Base-by-base conservation (phyloP, 2,113 vertebrate species). In the Xiphophorus hellerii region DNA sequence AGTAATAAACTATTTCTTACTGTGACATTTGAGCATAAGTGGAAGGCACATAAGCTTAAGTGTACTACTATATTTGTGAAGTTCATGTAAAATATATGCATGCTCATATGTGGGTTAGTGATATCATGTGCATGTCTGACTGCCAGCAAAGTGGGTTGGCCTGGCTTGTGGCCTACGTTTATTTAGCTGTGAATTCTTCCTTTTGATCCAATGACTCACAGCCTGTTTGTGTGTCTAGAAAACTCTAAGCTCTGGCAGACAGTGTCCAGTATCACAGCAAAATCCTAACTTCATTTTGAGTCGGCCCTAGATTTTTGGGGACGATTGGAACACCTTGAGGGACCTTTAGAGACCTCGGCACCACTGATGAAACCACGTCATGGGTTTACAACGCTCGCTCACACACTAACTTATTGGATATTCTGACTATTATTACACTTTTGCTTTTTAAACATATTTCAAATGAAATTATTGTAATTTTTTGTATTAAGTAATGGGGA, bases 161-260 rank as follows among this genome's bases (percentile, higher is more conserved):
- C 73, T 93, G 90, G 84, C 87, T 76, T 73, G 69, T 82, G 81
- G 86, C 83, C 87, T 90, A 86, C 70, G 84, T 92, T 91, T 90
- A 90, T 90, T 92, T 92, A 93, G 91, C 90, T 89, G 88, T 65
- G 84, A 90, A 89, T 91, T 90, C 84, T 87, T 92, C 84, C 84
- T 89, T 69, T 44, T 64, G 87, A 90, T 91, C 88, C 85, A 90
- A 58, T 91, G 87, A 92, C 83, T 93, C 89, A 88, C 82, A 86
- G 84, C 78, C 84, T 89, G 89, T 74, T 80, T 70, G 11, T 63
- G 71, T 81, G 89, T 85, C 89, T 86, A 87, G 86, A 90, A 90
- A 89, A 66, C 77, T 27, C 58, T 77, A 84, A 90, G 86, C 81
- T 82, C 82, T 31, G 69, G 62, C 75, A 66, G 66, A 77, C 77